phyloP scores from a whole-genome alignment of 2,113 vertebrate genomes.

The Crotalus tigris region DNA sequence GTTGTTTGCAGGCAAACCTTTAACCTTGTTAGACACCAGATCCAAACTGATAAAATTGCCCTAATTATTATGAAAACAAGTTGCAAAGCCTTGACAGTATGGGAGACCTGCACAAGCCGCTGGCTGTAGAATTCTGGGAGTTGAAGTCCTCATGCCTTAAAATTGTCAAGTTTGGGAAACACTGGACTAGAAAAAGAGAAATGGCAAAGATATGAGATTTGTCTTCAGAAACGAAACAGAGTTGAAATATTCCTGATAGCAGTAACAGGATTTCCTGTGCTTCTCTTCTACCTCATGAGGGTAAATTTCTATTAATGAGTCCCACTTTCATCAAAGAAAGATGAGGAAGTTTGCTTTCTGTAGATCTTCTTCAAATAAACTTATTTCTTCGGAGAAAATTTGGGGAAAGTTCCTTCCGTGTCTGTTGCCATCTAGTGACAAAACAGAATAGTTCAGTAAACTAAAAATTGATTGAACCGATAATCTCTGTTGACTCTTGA shows the following conservation, averaged over 20 bases:
- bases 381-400: not conserved
- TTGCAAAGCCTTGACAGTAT: not conserved
- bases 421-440: conserved; percentile 1
- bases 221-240: not conserved
- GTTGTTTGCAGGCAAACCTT: not conserved
- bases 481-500: not conserved
- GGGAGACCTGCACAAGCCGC: not conserved
- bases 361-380: not conserved
- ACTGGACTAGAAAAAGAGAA: not conserved
- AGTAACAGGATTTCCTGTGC: not conserved
- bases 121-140: too few relatives aligned
- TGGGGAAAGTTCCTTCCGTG: not conserved
- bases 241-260: not conserved
- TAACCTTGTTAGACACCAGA: not conserved
- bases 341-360: not conserved
- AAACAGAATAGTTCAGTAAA: not conserved
- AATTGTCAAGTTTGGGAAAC: too few relatives aligned
- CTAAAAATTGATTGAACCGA: not conserved
- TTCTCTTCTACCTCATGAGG: not conserved
- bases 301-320: not conserved
- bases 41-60: not conserved
- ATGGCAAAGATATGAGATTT: not conserved
- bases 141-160: too few relatives aligned
- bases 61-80: not conserved
- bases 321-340: not conserved